These are phyloP conservation scores for Mythimna albipuncta DNA, from an alignment of 2,888 invertebrate genomes.

Conservation along the genomic window DNA sequence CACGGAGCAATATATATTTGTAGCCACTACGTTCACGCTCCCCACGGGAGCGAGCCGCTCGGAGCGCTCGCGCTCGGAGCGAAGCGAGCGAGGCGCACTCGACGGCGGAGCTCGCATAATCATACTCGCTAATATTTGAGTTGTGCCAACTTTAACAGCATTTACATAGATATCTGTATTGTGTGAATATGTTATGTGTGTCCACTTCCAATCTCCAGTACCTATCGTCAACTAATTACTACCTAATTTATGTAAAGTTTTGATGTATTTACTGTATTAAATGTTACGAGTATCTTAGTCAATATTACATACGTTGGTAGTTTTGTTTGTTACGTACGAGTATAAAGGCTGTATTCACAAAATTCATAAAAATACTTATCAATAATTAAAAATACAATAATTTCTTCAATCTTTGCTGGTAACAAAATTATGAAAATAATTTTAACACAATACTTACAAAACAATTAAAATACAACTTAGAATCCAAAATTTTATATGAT, in stretches of 20 bases:
- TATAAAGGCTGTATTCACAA: neutral
- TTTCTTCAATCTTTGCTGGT: no score
- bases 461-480: no score
- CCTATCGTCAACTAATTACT: slow-evolving; percentile 6
- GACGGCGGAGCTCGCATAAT: slow-evolving; percentile 30
- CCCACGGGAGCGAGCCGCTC: slow-evolving; percentile 13
- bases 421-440: no score
- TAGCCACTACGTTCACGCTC: neutral
- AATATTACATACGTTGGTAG: neutral
- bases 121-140: slow-evolving; percentile 61
- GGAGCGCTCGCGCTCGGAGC: neutral
- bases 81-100: slow-evolving; percentile 9
- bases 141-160: slow-evolving; percentile 56
- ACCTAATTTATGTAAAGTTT: slow-evolving; percentile 5
- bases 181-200: slow-evolving; percentile 32
- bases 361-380: no score
- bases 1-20: slow-evolving; percentile 7
- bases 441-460: neutral
- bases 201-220: neutral
- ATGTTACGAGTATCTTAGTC: neutral
- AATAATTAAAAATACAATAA: no score
- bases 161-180: slow-evolving; percentile 65
- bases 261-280: slow-evolving; percentile 2
- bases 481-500: neutral
- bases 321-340: neutral